Percentiles rank a stretch among this genome's conserved stretches.
phyloP scores from a whole-genome alignment of 2,113 vertebrate species.

The Cyprinodon variegatus region DNA sequence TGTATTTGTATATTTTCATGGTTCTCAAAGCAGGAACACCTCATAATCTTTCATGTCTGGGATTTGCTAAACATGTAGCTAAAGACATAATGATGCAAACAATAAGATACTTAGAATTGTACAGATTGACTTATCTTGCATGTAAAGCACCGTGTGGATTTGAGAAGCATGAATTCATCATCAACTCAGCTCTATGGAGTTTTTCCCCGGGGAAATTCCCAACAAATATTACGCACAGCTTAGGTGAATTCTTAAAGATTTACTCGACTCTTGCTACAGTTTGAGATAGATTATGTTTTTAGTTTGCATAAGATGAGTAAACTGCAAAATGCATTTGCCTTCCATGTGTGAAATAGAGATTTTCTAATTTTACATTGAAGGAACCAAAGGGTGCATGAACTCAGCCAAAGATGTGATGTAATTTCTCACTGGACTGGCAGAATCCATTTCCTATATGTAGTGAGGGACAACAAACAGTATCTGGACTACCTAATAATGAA shows the following conservation, averaged over 20 bases:
- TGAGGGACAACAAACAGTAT: too few relatives aligned
- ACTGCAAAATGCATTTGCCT: background rate
- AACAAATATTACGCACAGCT: background rate
- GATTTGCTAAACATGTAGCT: background rate
- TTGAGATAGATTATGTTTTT: background rate
- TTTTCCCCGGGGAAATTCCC: background rate
- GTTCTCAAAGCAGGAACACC: background rate
- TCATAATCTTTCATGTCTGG: background rate
- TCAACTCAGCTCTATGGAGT: background rate
- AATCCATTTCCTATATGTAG: background rate
- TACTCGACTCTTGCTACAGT: background rate
- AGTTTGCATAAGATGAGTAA: too few relatives aligned
- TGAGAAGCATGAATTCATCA: background rate
- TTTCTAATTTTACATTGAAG: too few relatives aligned
- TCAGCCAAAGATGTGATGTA: background rate
- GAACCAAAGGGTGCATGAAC: too few relatives aligned
- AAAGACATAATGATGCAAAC: background rate
- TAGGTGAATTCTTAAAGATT: background rate
- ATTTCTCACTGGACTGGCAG: background rate
- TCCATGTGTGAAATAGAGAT: background rate
- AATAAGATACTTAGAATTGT: background rate
- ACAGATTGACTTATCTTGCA: background rate
- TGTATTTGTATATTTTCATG: too few relatives aligned
- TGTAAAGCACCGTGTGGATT: background rate
- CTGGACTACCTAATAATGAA: too few relatives aligned